phyloP scores from a whole-genome alignment of 1,140 invertebrate species.

The Caerostris extrusa region DNA sequence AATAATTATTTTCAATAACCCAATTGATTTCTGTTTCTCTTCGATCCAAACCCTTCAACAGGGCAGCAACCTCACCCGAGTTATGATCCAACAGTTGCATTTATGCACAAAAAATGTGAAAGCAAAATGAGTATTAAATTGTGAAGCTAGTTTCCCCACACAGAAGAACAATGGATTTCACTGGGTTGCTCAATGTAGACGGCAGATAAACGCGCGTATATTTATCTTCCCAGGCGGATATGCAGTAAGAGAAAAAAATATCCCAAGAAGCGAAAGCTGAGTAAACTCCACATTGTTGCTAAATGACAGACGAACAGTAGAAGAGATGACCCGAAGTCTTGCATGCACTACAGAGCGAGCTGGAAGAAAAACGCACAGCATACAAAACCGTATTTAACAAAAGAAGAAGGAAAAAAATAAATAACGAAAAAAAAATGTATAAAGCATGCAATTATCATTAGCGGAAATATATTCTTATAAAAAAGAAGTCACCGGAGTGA shows the following conservation, averaged over 20 bases:
- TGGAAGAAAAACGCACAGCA: no score
- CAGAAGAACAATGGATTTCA: constrained; percentile 18
- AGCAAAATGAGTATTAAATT: constrained; percentile 12
- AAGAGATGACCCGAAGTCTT: neutral
- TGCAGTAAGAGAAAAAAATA: neutral
- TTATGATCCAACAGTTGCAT: neutral
- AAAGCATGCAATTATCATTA: no score
- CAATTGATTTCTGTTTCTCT: no score
- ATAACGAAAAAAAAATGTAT: no score
- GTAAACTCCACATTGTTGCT: neutral
- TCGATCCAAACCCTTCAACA: neutral
- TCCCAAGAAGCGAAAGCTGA: neutral
- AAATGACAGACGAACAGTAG: neutral
- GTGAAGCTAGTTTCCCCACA: neutral
- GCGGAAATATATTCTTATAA: no score
- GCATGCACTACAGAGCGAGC: neutral
- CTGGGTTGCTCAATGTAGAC: neutral
- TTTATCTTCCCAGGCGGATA: constrained; percentile 4
- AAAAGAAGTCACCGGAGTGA: no score
- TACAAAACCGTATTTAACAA: no score
- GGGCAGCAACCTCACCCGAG: neutral
- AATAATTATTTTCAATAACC: no score
- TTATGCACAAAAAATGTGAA: neutral
- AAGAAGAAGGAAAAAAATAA: no score
- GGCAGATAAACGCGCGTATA: neutral